Percentiles rank a stretch among this genome's conserved stretches.
phyloP scores from a whole-genome alignment of 2,797 vertebrate genomes.

The Spinibarbus caldwelli region DNA sequence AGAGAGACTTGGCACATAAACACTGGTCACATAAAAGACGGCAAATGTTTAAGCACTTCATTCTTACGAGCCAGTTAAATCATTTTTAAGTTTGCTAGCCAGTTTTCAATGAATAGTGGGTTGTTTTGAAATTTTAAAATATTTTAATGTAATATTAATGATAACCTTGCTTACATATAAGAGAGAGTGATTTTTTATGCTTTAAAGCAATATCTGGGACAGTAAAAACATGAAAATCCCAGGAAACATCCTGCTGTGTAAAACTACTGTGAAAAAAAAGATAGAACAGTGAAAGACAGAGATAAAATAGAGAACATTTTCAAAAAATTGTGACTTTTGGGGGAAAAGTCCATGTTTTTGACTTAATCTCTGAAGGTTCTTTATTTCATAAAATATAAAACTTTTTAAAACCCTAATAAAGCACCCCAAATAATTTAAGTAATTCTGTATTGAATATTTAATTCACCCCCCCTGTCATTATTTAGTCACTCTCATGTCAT shows the following conservation, averaged over 20 bases:
- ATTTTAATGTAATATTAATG: neutral
- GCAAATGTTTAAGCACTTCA: constrained; percentile 23
- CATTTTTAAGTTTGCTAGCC: neutral
- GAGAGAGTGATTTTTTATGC: neutral
- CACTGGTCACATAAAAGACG: neutral
- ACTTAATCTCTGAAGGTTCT: neutral
- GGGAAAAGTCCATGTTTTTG: neutral
- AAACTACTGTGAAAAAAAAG: neutral
- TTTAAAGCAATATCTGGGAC: constrained; percentile 12
- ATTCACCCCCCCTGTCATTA: neutral
- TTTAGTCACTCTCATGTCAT: neutral
- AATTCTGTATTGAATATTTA: neutral
- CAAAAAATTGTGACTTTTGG: neutral
- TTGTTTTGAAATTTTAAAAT: neutral
- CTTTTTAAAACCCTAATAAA: neutral
- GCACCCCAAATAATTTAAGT: neutral
- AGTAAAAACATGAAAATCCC: neutral
- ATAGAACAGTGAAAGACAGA: too few species aligned
- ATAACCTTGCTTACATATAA: neutral
- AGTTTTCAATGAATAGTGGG: neutral
- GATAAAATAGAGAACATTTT: neutral
- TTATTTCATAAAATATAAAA: neutral
- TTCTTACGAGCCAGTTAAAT: neutral
- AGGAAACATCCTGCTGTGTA: neutral
- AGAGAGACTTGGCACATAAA: constrained; percentile 54